Evolutionary conservation across 30 jellyfish, hydroid and myxozoan genomes (phyloP), one percentile per base, ranked within the genome.

Genomic region (Chrysaora quinquecirrha): DNA sequence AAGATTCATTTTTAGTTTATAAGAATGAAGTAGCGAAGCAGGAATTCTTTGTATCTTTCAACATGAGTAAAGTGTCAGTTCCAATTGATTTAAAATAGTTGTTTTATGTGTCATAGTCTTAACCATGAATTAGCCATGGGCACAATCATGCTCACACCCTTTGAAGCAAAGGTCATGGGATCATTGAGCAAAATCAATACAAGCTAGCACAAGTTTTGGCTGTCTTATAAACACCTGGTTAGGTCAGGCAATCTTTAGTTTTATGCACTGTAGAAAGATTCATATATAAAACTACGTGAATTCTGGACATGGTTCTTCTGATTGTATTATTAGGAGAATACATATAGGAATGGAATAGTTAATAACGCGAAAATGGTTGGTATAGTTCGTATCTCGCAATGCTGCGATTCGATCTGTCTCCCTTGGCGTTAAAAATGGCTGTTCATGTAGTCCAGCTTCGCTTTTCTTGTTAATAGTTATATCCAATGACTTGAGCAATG

Each of bases 141-240:
- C 67, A 61, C 62, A 68, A 56, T 30, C 61, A 22, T 58, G 60
- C 64, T 71, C 78, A 38, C 84, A 43, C 25, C 18, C 47, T 18
- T 14, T 78, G 74, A 78, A 78, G 65, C 28, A 62, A 29, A 80
- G 90, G 80, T 80, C 90, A 80, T 28, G 64, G 73, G 90, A 68
- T 80, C 90, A 80, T 32, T 80, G 90, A 20, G 35, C 84, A 80
- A 0, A 34, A 66, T 34, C 69, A 25, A 48, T 56, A 43, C 82
- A 70, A 70, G 67, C 82, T 18, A 33, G 82, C 76, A 16, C 20
- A 25, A 38, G 78, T n/a, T 78, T 48, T 47, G 29, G 71, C 30
- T 28, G 54, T 14, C 23, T 64, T 52, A 19, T 31, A 61, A 71
- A 80, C 50, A 29, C 32, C 23, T 52, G 78, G 73, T 80, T 66